Percentiles rank a stretch among this genome's conserved stretches.
Conservation (phyloP, 1,140 invertebrate genomes). For the Limonius californicus region DNA sequence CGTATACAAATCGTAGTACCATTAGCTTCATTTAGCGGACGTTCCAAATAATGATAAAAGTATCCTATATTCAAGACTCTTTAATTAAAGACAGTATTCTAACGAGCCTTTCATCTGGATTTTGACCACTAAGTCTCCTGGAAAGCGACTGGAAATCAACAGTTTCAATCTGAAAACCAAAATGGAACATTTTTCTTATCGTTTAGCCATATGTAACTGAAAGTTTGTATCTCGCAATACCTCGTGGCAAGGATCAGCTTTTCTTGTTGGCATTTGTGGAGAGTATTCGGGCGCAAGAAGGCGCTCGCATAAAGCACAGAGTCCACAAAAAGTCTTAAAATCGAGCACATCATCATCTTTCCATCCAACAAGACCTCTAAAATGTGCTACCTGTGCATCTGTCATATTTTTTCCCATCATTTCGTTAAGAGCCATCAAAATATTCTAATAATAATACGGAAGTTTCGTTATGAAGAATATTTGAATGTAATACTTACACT, state of each 20-base stretch:
- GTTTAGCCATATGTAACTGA: not conserved
- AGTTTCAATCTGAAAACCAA: conserved; percentile 41
- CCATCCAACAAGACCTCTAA: conserved; percentile 52
- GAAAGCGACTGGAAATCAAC: conserved; percentile 46
- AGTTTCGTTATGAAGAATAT: no score
- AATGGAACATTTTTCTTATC: not conserved
- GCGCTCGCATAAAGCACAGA: conserved; percentile 63
- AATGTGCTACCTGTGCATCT: conserved; percentile 48
- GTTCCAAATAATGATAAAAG: no score
- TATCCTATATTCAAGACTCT: conserved; percentile 17
- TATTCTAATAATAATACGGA: conserved; percentile 41
- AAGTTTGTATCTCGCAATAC: conserved; percentile 24
- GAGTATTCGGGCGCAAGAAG: conserved; percentile 46
- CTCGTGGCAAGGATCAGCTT: conserved; percentile 45
- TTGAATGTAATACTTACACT: conserved; percentile 28
- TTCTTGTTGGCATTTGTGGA: conserved; percentile 37
- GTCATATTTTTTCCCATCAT: conserved; percentile 59
- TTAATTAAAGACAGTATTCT: conserved; percentile 41
- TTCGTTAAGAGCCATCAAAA: conserved; percentile 55
- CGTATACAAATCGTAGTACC: no score
- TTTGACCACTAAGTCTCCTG: conserved; percentile 37
- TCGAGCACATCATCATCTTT: conserved; percentile 48
- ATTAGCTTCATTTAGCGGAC: no score
- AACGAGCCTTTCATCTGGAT: conserved; percentile 32
- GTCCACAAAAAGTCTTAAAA: conserved; percentile 64